phyloP scores from a whole-genome alignment of 2,888 invertebrate genomes.

The Heliothis peltigera region DNA sequence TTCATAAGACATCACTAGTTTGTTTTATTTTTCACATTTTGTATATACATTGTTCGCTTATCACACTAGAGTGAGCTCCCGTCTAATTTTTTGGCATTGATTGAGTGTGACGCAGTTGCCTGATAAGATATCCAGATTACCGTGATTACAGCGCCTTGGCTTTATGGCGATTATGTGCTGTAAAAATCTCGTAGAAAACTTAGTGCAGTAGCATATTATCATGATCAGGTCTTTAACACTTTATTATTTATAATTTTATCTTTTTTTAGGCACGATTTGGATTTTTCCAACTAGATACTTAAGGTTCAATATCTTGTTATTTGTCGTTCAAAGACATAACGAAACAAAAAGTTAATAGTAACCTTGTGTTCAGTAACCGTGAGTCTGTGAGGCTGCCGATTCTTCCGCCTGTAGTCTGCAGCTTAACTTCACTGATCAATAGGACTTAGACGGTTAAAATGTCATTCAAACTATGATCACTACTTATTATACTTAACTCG shows the following conservation, averaged over 20 bases:
- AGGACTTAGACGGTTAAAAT: constrained; percentile 8
- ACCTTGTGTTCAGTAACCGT: constrained; percentile 75
- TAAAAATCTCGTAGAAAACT: constrained; percentile 48
- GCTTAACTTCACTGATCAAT: constrained; percentile 36
- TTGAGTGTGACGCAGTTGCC: constrained; percentile 82
- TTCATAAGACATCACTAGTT: constrained; percentile 78
- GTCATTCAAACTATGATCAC: neutral
- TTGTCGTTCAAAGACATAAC: constrained; percentile 16
- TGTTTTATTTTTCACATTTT: constrained; percentile 72
- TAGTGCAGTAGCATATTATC: neutral
- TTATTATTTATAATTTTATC: neutral
- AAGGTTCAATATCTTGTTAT: constrained; percentile 15
- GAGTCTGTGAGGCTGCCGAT: constrained; percentile 67
- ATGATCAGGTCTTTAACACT: neutral
- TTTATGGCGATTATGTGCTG: constrained; percentile 62
- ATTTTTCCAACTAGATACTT: neutral
- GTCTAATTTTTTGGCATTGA: constrained; percentile 84
- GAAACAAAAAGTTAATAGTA: constrained; percentile 35
- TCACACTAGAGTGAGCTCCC: constrained; percentile 74
- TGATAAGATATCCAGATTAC: constrained; percentile 84
- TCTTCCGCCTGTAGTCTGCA: constrained; percentile 44
- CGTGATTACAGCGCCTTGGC: constrained; percentile 75
- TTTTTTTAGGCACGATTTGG: neutral
- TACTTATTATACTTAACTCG: neutral
- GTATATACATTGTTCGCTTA: constrained; percentile 70